Evolutionary conservation across 2,113 vertebrate species (phyloP).

Genomic region (Carlito syrichta): DNA sequence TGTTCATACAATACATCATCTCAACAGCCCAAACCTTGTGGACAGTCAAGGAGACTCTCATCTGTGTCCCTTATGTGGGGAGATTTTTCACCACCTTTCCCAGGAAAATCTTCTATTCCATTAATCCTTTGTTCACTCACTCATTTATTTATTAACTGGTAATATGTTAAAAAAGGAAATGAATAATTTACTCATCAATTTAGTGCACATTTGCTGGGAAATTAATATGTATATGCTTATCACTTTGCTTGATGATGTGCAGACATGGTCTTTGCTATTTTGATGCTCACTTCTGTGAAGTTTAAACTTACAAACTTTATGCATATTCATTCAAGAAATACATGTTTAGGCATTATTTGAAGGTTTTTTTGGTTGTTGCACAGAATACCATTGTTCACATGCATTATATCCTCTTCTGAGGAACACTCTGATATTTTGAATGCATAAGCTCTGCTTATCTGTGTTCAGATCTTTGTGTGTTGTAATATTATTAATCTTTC

Average conservation of each 20-base stretch:
- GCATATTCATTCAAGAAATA: not conserved
- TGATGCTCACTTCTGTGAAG: rapidly evolving
- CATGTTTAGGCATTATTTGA: not conserved
- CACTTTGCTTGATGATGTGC: not conserved
- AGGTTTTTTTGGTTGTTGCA: not conserved
- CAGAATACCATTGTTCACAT: not conserved
- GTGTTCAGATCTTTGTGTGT: too few species aligned
- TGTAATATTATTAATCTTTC: not conserved
- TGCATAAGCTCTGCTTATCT: not conserved
- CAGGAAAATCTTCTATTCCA: not conserved
- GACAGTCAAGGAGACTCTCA: not conserved
- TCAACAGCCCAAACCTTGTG: not conserved
- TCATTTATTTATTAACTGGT: not conserved
- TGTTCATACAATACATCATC: constrained; percentile 10
- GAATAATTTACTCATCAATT: not conserved
- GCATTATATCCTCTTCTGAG: not conserved
- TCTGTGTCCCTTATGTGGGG: not conserved
- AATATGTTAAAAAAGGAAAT: not conserved
- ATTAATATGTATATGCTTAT: not conserved
- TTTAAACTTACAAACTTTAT: not conserved
- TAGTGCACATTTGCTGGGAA: not conserved
- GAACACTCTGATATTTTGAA: not conserved
- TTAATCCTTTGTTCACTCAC: not conserved
- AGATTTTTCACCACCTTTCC: not conserved
- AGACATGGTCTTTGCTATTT: rapidly evolving